Conservation (phyloP, 64 coral and sea anemone genomes). For the Trachythela sp. region DNA sequence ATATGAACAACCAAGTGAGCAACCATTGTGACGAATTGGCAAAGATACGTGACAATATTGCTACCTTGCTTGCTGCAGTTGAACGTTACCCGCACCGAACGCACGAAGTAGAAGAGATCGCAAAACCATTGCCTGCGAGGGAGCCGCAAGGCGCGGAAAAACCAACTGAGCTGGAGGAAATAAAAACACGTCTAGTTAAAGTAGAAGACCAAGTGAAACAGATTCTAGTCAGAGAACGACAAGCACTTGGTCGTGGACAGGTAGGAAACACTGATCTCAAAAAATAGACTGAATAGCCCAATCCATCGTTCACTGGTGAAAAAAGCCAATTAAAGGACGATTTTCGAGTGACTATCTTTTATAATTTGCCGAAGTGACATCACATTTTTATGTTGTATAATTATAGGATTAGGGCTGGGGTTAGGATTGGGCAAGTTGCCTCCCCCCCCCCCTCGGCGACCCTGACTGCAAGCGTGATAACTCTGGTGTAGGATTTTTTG, state of each 20-base stretch:
- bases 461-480: too few relatives aligned
- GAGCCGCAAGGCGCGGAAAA: not conserved
- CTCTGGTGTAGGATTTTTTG: too few relatives aligned
- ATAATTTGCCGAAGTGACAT: too few relatives aligned
- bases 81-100: not conserved
- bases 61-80: not conserved
- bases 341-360: too few relatives aligned
- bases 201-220: not conserved
- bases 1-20: not conserved
- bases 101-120: not conserved
- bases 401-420: too few relatives aligned
- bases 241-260: not conserved
- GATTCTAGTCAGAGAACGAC: not conserved
- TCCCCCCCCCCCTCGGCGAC: too few relatives aligned
- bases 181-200: not conserved
- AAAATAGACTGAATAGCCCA: not conserved
- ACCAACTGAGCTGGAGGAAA: not conserved
- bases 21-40: not conserved
- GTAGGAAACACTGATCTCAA: not conserved
- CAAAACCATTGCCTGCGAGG: not conserved
- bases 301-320: not conserved
- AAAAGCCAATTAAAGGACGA: too few relatives aligned
- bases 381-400: too few relatives aligned
- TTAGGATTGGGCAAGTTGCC: too few relatives aligned
- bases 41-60: not conserved